phyloP scores from a whole-genome alignment of 2,888 invertebrate genomes.

The Cecidostiba fungosa region DNA sequence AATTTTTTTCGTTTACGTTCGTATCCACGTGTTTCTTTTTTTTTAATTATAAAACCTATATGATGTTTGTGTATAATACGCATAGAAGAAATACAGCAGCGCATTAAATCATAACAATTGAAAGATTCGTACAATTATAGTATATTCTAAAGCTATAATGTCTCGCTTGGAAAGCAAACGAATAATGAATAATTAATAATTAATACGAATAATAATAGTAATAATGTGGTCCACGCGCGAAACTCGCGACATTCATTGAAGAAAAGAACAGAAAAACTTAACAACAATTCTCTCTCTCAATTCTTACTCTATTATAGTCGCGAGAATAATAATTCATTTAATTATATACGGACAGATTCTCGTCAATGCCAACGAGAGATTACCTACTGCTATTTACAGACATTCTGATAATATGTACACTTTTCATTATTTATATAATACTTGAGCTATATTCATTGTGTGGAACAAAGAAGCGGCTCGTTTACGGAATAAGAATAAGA shows the following conservation, averaged over 20 bases:
- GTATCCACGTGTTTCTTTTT: not conserved
- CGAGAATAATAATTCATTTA: constrained; percentile 20
- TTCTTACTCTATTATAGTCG: constrained; percentile 35
- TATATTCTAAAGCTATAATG: constrained; percentile 34
- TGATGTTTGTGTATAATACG: not conserved
- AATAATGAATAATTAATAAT: not conserved
- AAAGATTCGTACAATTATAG: constrained; percentile 5
- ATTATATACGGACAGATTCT: constrained; percentile 52
- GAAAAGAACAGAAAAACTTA: constrained; percentile 57
- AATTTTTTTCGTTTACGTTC: constrained; percentile 29
- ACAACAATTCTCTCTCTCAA: constrained; percentile 37
- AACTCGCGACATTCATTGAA: constrained; percentile 28
- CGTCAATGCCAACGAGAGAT: constrained; percentile 19
- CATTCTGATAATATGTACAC: constrained; percentile 57
- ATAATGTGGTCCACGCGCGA: constrained; percentile 43
- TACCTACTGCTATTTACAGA: constrained; percentile 60
- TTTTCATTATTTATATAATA: constrained; percentile 59
- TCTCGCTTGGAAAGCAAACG: constrained; percentile 29
- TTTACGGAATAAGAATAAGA: constrained; percentile 2
- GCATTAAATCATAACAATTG: constrained; percentile 42
- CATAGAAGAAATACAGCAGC: constrained; percentile 7
- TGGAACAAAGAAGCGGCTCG: constrained; percentile 4
- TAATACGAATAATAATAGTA: not conserved
- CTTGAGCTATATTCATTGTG: constrained; percentile 18
- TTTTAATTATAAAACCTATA: constrained; percentile 39